Base-by-base conservation (phyloP, 2,888 invertebrate species). In the Lysandra coridon region DNA sequence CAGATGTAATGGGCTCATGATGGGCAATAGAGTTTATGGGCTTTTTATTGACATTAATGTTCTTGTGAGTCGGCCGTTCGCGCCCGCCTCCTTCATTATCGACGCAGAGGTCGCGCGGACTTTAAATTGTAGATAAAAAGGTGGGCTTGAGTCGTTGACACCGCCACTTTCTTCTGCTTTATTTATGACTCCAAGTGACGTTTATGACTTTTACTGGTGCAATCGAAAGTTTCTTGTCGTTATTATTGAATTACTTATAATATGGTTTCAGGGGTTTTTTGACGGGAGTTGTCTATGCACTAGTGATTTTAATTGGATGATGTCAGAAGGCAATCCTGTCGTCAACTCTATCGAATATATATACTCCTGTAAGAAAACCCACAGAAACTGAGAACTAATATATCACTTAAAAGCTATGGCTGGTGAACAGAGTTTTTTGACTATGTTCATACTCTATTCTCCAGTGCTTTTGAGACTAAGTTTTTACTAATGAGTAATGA, bases 11-110 rank as follows among this genome's bases (percentile, higher is more conserved):
- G 91, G 90, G 89, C 92, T 94, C 93, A 94, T 93, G 93, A 91
- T 86, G 87, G 88, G 91, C 93, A 94, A 94, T 94, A 93, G 93
- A 90, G 88, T 93, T 94, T 94, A 94, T 93, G 88, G 92, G 87
- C 91, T 92, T 93, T 94, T 94, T 94, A 94, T 94, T 94, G 94
- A 93, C 93, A 91, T 92, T 93, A 93, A 94, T 94, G 94, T 92
- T 91, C 93, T 90, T 90, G 90, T 90, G 89, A 92, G 89, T 92
- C 90, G 88, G 85, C 84, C 93, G 92, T 92, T 94, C 93, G 93
- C 91, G 90, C 92, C 88, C 91, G 86, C 82, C 93, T 93, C 93
- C 90, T 94, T 94, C 92, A 93, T 93, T 93, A 94, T 91, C 92
- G 90, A 92, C 90, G 88, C 88, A 86, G 88, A 91, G 94, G 93